These are phyloP conservation scores for Drosophila pallidifrons DNA, from an alignment of 1,140 invertebrate species.

Conservation along the genomic window DNA sequence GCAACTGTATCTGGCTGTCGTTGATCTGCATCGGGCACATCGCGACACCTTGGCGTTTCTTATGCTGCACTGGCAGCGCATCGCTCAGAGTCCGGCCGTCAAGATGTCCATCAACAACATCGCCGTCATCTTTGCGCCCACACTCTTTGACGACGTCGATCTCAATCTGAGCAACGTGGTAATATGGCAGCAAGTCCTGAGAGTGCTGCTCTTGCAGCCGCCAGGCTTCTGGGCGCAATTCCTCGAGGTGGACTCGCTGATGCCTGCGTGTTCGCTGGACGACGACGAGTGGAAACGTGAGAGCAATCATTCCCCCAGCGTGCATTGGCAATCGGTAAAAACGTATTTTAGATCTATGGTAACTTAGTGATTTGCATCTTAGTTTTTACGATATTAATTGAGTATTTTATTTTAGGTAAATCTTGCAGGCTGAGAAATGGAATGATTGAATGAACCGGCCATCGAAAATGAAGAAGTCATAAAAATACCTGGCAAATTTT, in stretches of 20 bases:
- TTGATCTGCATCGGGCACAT: conserved; percentile 92
- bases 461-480: too few relatives aligned
- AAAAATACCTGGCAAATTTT: too few relatives aligned
- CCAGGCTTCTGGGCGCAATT: conserved; percentile 66
- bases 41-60: conserved; percentile 94
- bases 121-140: conserved; percentile 93
- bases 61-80: conserved; percentile 92
- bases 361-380: background rate
- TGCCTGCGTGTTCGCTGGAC: conserved; percentile 28
- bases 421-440: conserved; percentile 20
- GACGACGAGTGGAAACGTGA: conserved; percentile 54
- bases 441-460: too few relatives aligned
- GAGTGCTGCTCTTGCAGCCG: conserved; percentile 46
- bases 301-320: conserved; percentile 21
- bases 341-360: conserved; percentile 75
- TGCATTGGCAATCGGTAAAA: conserved; percentile 62
- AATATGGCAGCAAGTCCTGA: conserved; percentile 62
- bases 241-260: conserved; percentile 56
- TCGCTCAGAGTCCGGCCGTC: conserved; percentile 88
- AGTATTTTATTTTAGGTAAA: conserved; percentile 24
- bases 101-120: conserved; percentile 93
- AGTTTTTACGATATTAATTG: background rate
- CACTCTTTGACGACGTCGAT: conserved; percentile 86
- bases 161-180: conserved; percentile 85
- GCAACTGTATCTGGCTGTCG: conserved; percentile 89